A percentile compares a stretch with the other conserved stretches of the same genome.
These are phyloP conservation scores for Syrista parreyssii DNA, from an alignment of 2,888 invertebrate species.

Conservation along the genomic window DNA sequence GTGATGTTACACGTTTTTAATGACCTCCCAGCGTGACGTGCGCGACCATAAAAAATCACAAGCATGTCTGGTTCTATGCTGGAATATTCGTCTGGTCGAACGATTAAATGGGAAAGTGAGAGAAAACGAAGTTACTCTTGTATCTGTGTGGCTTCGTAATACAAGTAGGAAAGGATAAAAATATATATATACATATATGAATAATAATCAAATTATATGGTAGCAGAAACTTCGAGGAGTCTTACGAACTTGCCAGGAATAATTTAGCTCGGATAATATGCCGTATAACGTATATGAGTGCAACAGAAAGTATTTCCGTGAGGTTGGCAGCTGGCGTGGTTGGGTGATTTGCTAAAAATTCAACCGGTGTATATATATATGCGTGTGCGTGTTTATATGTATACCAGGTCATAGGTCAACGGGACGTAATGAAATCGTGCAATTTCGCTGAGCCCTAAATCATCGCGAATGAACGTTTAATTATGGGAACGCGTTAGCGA, in stretches of 20 bases:
- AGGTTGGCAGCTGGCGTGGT: background rate
- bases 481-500: background rate
- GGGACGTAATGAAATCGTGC: background rate
- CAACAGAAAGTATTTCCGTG: background rate
- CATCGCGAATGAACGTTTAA: background rate
- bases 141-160: slow-evolving; percentile 41
- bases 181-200: background rate
- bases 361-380: background rate
- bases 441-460: background rate
- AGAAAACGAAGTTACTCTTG: slow-evolving; percentile 60
- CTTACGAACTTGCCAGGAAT: background rate
- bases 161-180: background rate
- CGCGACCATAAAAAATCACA: background rate
- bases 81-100: slow-evolving; percentile 30
- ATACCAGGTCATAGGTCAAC: background rate
- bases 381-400: too few relatives aligned
- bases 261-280: background rate
- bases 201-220: background rate
- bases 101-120: slow-evolving; percentile 56
- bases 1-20: background rate
- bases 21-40: background rate
- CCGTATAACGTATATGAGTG: background rate
- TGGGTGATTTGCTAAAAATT: background rate
- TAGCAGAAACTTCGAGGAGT: background rate
- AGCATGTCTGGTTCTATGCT: background rate